Evolutionary conservation across 2,797 vertebrate genomes (phyloP).

Genomic region (Vireo griseus): DNA sequence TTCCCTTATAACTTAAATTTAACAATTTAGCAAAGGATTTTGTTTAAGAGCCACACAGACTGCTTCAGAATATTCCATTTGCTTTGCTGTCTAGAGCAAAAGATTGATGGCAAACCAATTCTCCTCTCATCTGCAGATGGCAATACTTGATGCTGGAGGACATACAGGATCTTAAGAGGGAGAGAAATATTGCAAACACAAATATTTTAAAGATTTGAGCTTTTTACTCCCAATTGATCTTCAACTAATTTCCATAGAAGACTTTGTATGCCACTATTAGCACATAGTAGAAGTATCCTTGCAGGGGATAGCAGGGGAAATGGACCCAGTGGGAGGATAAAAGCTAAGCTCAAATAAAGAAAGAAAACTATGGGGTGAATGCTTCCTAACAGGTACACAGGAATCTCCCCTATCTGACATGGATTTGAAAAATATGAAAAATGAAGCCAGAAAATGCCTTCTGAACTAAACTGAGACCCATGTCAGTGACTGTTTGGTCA

Average conservation of each 20-base stretch:
- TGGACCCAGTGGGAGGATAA: neutral
- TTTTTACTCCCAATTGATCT: neutral
- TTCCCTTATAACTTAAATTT: neutral
- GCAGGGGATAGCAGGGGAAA: neutral
- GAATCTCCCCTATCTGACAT: neutral
- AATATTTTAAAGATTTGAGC: neutral
- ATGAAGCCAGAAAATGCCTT: constrained; percentile 14
- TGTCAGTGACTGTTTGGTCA: neutral
- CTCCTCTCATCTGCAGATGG: neutral
- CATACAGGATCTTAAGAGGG: neutral
- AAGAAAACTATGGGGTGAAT: neutral
- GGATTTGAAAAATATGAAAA: constrained; percentile 37
- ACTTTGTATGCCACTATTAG: neutral
- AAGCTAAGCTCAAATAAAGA: neutral
- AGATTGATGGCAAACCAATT: neutral
- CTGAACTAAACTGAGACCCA: neutral
- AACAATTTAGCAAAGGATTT: neutral
- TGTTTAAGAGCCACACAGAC: neutral
- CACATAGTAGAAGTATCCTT: neutral
- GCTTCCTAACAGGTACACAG: neutral
- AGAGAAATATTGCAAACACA: neutral
- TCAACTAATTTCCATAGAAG: neutral
- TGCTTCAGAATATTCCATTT: neutral
- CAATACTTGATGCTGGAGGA: neutral
- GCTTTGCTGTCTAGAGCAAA: neutral